A percentile compares a stretch with the other conserved stretches of the same genome.
phyloP scores from a whole-genome alignment of 92 coral and sea anemone genomes.

The Porites evermanni region DNA sequence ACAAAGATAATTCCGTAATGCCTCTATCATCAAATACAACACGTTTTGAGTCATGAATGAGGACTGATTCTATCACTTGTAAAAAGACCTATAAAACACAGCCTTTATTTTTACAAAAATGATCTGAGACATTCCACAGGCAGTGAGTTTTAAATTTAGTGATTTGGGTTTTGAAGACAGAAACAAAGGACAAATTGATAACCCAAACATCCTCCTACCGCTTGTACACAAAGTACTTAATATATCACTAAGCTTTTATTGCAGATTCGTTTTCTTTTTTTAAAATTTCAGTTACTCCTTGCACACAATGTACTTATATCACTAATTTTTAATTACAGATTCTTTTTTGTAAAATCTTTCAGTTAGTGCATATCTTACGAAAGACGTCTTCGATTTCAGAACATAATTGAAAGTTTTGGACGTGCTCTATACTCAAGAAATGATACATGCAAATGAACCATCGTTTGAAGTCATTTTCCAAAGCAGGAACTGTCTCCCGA shows the following conservation, averaged over 20 bases:
- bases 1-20: neutral
- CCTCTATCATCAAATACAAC: neutral
- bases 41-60: neutral
- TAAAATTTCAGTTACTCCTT: neutral
- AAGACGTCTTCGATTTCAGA: neutral
- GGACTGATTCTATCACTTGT: neutral
- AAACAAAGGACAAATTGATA: conserved; percentile 35
- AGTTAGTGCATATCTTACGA: neutral
- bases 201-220: conserved; percentile 38
- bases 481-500: neutral
- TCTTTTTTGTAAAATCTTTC: neutral
- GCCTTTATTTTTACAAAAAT: neutral
- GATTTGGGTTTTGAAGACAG: conserved; percentile 3
- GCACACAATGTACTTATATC: conserved; percentile 17
- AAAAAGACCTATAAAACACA: neutral
- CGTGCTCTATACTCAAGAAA: neutral
- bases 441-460: neutral
- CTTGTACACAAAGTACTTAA: conserved; percentile 18
- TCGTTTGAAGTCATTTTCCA: neutral
- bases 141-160: neutral
- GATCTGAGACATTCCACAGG: neutral
- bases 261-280: neutral
- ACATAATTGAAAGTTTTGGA: neutral
- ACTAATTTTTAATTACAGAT: neutral
- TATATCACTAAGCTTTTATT: conserved; percentile 2